These are phyloP conservation scores for Catocala sponsa DNA, from an alignment of 2,888 invertebrate genomes.

Conservation along the genomic window DNA sequence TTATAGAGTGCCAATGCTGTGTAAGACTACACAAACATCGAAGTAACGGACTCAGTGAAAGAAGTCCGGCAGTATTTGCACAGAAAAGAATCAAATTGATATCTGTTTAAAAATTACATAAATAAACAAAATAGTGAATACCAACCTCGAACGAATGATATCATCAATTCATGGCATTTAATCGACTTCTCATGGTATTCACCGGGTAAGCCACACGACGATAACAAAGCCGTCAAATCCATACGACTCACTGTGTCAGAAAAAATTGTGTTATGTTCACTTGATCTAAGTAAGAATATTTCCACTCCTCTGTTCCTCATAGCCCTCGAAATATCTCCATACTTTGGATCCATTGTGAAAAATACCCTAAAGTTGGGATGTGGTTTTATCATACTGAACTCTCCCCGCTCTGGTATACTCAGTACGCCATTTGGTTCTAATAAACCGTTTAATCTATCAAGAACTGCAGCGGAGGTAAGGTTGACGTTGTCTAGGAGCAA, in stretches of 20 bases:
- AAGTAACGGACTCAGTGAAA: too few relatives aligned
- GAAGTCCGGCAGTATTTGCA: too few relatives aligned
- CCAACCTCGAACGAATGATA: conserved; percentile 80
- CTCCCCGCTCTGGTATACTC: conserved; percentile 96
- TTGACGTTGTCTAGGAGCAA: conserved; percentile 97
- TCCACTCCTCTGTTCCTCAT: conserved; percentile 99
- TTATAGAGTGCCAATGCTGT: too few relatives aligned
- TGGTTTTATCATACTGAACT: conserved; percentile 93
- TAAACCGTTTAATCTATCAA: conserved; percentile 98
- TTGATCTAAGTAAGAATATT: conserved; percentile 86
- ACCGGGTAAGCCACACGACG: conserved; percentile 75
- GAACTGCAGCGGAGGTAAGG: conserved; percentile 97
- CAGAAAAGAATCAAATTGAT: too few relatives aligned
- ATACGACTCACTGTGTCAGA: conserved; percentile 74
- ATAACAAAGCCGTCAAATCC: conserved; percentile 79
- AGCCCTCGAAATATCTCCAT: conserved; percentile 98
- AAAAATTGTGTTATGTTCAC: conserved; percentile 67
- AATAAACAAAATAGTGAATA: neutral
- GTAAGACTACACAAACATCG: too few relatives aligned
- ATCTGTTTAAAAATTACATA: neutral
- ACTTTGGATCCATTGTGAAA: conserved; percentile 97
- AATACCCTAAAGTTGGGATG: conserved; percentile 97
- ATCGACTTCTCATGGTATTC: conserved; percentile 73
- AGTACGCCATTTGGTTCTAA: conserved; percentile 97
- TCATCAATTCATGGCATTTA: conserved; percentile 76